Evolutionary conservation across 2,113 vertebrate species (phyloP).

Genomic region (Epinephelus cyanopodus): DNA sequence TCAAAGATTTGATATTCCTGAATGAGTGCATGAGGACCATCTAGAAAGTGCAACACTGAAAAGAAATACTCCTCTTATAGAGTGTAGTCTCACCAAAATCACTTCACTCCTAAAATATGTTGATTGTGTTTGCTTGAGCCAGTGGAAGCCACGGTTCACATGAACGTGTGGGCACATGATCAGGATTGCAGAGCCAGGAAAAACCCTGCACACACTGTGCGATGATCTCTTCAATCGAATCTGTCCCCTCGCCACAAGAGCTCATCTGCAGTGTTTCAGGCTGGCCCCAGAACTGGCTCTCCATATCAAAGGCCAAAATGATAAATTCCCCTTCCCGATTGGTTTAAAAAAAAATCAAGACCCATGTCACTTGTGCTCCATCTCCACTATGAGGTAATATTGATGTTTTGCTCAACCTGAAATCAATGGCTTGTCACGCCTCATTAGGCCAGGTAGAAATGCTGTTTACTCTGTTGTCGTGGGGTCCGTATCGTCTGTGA

Average conservation of each 20-base stretch:
- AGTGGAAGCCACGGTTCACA: too few relatives aligned
- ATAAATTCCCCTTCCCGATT: conserved; percentile 43
- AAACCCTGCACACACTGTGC: too few relatives aligned
- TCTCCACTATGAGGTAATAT: conserved; percentile 50
- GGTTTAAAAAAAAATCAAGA: conserved; percentile 33
- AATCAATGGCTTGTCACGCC: conserved; percentile 62
- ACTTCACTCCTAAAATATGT: too few relatives aligned
- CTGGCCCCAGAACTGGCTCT: conserved; percentile 7
- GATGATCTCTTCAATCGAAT: neutral
- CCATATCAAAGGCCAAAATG: conserved; percentile 39
- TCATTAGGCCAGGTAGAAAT: conserved; percentile 57
- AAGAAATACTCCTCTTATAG: too few relatives aligned
- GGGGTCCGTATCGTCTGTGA: conserved; percentile 2
- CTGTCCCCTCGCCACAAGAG: neutral
- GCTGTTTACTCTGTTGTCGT: conserved; percentile 35
- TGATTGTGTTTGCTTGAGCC: too few relatives aligned
- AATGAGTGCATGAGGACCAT: too few relatives aligned
- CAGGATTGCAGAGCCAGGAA: too few relatives aligned
- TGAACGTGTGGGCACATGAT: too few relatives aligned
- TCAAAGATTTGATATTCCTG: too few relatives aligned
- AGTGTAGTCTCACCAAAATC: too few relatives aligned
- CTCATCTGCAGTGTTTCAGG: conserved; percentile 25
- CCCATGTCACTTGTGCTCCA: conserved; percentile 21
- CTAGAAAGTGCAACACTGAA: too few relatives aligned
- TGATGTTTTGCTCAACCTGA: conserved; percentile 59